These are phyloP conservation scores for Suillia variegata DNA, from an alignment of 2,888 invertebrate species.

Conservation along the genomic window DNA sequence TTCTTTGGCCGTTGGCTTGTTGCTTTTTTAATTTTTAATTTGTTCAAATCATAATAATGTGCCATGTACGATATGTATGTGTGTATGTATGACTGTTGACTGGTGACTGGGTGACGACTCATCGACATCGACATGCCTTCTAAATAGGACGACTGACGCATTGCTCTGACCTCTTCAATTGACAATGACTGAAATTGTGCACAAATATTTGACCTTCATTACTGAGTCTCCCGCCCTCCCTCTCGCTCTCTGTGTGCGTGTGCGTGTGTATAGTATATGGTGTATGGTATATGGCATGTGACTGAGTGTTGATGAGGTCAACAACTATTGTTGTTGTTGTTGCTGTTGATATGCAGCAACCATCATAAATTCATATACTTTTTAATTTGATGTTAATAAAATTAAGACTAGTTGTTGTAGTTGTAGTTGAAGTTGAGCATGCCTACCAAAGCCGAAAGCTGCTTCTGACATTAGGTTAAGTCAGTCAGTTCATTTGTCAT, in stretches of 20 bases:
- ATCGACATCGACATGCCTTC: neutral
- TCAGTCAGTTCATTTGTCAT: no score
- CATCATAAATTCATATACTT: no score
- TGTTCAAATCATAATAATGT: slow-evolving; percentile 18
- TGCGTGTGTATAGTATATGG: neutral
- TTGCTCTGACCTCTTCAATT: neutral
- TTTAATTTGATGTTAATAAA: no score
- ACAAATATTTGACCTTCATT: neutral
- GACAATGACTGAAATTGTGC: neutral
- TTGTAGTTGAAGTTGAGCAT: no score
- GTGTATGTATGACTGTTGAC: neutral
- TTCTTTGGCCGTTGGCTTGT: neutral
- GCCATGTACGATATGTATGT: slow-evolving; percentile 12
- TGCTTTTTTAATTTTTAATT: neutral
- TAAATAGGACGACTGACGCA: neutral
- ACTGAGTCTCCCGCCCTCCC: no score
- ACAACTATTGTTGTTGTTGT: no score
- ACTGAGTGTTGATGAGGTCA: no score
- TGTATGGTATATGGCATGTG: neutral
- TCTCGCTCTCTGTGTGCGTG: neutral
- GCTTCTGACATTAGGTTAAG: no score
- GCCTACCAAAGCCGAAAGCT: no score
- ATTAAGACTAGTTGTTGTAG: no score
- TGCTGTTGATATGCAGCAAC: no score
- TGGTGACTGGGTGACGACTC: no score